Percentiles rank a stretch among this genome's conserved stretches.
Evolutionary conservation across 2,797 vertebrate species (phyloP).

Genomic region (Lophius americanus): DNA sequence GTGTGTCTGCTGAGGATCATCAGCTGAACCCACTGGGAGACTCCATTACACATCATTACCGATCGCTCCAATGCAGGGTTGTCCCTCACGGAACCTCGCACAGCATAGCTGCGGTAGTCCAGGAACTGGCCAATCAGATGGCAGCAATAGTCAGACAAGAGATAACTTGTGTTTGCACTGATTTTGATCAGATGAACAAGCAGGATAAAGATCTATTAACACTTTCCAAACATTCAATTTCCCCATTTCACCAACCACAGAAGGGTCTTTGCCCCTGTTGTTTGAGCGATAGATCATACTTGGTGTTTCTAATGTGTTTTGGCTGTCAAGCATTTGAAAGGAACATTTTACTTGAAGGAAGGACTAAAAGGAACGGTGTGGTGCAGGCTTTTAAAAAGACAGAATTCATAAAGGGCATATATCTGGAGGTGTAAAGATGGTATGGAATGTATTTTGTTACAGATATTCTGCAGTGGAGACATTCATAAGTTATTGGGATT

Average conservation of each 20-base stretch:
- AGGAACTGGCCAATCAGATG: slow-evolving; percentile 76
- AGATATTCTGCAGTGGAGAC: too few species aligned
- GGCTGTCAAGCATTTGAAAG: neutral
- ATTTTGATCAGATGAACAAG: neutral
- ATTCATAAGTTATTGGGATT: too few species aligned
- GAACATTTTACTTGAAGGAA: neutral
- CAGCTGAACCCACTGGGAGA: slow-evolving; percentile 94
- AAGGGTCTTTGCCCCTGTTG: neutral
- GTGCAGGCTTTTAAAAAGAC: neutral
- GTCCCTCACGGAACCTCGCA: slow-evolving; percentile 86
- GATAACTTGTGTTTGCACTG: neutral
- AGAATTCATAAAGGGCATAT: neutral
- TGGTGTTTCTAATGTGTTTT: neutral
- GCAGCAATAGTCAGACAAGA: slow-evolving; percentile 12
- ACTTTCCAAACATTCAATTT: neutral
- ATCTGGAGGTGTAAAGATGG: neutral
- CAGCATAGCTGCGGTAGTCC: slow-evolving; percentile 90
- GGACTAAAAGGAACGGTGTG: too few species aligned
- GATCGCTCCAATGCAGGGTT: slow-evolving; percentile 89
- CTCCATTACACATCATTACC: slow-evolving; percentile 91
- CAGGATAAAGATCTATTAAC: neutral
- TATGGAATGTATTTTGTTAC: too few species aligned
- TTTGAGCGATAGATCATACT: neutral
- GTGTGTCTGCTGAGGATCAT: slow-evolving; percentile 94
- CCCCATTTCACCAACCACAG: neutral